A percentile compares a stretch with the other conserved stretches of the same genome.
These are phyloP conservation scores for Lipotes vexillifer DNA, from an alignment of 2,113 vertebrate species.

Conservation along the genomic window DNA sequence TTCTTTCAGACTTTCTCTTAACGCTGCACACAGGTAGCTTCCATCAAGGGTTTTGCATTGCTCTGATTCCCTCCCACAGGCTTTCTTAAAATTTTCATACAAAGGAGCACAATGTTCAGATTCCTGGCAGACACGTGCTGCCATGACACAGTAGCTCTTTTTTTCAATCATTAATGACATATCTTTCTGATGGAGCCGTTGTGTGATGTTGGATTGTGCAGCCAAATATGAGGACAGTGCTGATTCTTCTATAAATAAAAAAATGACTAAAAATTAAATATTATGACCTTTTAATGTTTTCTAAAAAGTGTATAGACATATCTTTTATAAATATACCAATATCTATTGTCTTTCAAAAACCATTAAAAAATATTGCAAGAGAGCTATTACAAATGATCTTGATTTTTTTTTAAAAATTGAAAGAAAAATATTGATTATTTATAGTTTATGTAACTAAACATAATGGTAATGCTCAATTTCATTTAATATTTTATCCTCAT, in stretches of 20 bases:
- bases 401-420: neutral
- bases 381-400: neutral
- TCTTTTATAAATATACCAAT: neutral
- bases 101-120: slow-evolving; percentile 57
- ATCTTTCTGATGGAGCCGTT: neutral
- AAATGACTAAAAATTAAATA: neutral
- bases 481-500: neutral
- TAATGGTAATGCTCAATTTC: neutral
- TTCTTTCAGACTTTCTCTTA: slow-evolving; percentile 68
- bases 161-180: accelerated
- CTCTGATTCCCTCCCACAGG: slow-evolving; percentile 29
- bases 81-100: slow-evolving; percentile 71
- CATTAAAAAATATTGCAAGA: neutral
- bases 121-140: slow-evolving; percentile 61
- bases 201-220: neutral
- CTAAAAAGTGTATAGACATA: neutral
- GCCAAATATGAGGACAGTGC: neutral
- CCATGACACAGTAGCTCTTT: slow-evolving; percentile 49
- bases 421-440: neutral
- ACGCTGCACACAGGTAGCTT: slow-evolving; percentile 56
- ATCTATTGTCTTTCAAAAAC: neutral
- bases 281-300: neutral
- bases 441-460: neutral
- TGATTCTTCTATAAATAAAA: slow-evolving; percentile 42
- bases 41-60: slow-evolving; percentile 48